Percentiles rank a stretch among this genome's conserved stretches.
phyloP scores from a whole-genome alignment of 2,797 vertebrate genomes.

The Cuculus canorus region DNA sequence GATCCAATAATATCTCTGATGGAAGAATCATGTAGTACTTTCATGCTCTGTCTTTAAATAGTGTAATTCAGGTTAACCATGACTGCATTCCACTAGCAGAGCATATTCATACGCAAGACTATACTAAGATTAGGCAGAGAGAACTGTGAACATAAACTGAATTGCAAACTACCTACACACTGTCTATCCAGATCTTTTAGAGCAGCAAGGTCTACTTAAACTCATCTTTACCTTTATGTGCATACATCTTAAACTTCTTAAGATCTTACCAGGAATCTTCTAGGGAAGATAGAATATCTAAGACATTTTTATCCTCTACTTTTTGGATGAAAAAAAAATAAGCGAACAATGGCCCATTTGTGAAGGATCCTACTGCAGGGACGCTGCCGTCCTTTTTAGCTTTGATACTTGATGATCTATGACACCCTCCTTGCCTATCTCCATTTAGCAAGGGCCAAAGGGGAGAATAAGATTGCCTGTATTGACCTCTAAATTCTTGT shows the following conservation, averaged over 20 bases:
- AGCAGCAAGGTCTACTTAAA: background rate
- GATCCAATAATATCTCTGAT: background rate
- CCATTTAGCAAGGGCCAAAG: background rate
- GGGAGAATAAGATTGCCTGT: background rate
- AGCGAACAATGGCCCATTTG: constrained; percentile 15
- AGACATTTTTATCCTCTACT: background rate
- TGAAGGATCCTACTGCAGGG: background rate
- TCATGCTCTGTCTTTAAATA: constrained; percentile 20
- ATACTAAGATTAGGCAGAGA: background rate
- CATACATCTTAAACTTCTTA: background rate
- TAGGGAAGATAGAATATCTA: background rate
- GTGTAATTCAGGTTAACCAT: constrained; percentile 67
- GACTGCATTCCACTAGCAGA: constrained; percentile 73
- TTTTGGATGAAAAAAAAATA: background rate
- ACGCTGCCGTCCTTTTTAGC: background rate
- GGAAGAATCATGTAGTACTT: background rate
- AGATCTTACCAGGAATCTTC: background rate
- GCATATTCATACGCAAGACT: background rate
- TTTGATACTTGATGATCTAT: constrained; percentile 32
- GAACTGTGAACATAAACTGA: background rate
- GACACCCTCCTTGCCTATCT: constrained; percentile 13
- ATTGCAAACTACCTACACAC: background rate
- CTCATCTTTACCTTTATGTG: background rate
- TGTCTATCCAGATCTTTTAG: background rate
- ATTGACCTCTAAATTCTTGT: background rate